Conservation (phyloP, 2,888 invertebrate species). For the Vannuccia rotundouncinata region DNA sequence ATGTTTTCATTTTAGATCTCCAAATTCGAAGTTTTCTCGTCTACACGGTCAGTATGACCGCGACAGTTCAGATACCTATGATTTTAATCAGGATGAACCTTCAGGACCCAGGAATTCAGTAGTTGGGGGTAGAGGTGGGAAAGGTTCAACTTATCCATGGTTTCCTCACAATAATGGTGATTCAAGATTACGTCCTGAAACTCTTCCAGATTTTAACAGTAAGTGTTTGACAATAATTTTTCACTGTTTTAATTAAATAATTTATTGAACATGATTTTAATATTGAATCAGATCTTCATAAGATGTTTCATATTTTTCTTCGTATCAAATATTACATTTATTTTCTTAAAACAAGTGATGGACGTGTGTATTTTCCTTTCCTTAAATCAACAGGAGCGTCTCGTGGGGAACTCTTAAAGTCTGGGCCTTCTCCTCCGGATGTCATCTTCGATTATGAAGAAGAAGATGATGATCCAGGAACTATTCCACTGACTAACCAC, state of each 20-base stretch:
- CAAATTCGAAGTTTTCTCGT: neutral
- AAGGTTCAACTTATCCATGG: neutral
- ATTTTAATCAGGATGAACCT: neutral
- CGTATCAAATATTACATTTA: too few relatives aligned
- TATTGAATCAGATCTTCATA: too few relatives aligned
- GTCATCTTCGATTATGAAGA: constrained; percentile 4
- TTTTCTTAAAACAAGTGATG: too few relatives aligned
- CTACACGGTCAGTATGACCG: neutral
- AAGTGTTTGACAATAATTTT: too few relatives aligned
- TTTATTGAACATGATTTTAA: too few relatives aligned
- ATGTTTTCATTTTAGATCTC: neutral
- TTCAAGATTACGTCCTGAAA: neutral
- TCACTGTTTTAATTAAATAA: too few relatives aligned
- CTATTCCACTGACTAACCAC: neutral
- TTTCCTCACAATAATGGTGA: neutral
- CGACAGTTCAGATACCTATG: neutral
- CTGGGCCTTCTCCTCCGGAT: neutral
- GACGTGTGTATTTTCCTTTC: too few relatives aligned
- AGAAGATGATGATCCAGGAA: neutral
- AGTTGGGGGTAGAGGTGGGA: neutral
- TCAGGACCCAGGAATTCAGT: neutral
- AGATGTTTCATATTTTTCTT: too few relatives aligned
- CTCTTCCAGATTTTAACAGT: neutral
- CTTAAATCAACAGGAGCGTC: constrained; percentile 21
- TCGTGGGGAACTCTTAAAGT: neutral